Percentiles rank a stretch among this genome's conserved stretches.
Evolutionary conservation across 2,797 vertebrate species (phyloP).

Genomic region (Microcaecilia unicolor): DNA sequence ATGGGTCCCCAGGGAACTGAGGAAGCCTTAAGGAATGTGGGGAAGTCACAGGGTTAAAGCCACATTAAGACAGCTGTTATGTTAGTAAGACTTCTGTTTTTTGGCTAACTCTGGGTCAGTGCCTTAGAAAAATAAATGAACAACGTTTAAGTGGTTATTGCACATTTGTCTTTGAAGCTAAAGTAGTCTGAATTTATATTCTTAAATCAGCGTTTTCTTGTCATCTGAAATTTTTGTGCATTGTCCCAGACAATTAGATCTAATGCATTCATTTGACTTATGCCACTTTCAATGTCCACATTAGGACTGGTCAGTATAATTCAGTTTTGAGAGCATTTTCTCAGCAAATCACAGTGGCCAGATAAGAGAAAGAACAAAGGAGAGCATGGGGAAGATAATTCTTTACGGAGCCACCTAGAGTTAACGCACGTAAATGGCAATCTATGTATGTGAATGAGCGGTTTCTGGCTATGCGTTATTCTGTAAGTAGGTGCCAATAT

Average conservation of each 20-base stretch:
- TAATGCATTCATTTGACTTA: background rate
- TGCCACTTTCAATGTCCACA: background rate
- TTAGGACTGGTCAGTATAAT: constrained; percentile 5
- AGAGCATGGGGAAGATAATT: no score
- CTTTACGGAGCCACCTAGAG: no score
- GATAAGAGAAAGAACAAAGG: no score
- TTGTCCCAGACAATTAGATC: background rate
- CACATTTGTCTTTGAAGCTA: constrained; percentile 28
- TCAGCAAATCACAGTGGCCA: background rate
- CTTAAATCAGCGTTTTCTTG: background rate
- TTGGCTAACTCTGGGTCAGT: constrained; percentile 51
- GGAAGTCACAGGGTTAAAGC: constrained; percentile 72
- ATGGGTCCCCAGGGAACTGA: constrained; percentile 64
- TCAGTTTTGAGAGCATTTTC: background rate
- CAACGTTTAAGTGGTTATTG: constrained; percentile 36
- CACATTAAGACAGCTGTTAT: constrained; percentile 76
- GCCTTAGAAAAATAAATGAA: constrained; percentile 53
- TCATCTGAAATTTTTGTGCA: background rate
- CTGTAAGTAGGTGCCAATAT: no score
- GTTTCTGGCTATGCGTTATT: no score
- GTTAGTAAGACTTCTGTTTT: constrained; percentile 61
- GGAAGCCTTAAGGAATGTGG: constrained; percentile 68
- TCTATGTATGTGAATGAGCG: no score
- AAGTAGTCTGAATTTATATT: constrained; percentile 8
- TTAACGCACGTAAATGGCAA: no score